phyloP scores from a whole-genome alignment of 2,113 vertebrate species.

The Acanthisitta chloris region DNA sequence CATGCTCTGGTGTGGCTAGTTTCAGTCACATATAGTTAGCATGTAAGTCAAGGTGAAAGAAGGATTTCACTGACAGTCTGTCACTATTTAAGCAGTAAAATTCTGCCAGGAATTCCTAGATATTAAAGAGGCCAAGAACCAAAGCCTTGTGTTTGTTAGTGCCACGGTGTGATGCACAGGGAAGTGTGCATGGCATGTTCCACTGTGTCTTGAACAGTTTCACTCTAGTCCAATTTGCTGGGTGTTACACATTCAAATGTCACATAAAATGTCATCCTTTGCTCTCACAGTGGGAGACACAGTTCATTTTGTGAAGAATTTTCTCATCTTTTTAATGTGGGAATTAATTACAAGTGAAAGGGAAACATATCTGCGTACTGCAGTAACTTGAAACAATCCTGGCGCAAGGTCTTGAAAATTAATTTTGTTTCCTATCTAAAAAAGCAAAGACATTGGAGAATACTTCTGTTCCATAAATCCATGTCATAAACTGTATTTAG shows the following conservation, averaged over 20 bases:
- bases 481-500: not conserved
- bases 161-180: not conserved
- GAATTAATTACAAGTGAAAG: constrained; percentile 24
- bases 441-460: not conserved
- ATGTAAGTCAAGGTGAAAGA: not conserved
- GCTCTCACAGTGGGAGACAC: not conserved
- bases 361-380: not conserved
- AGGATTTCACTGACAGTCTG: not conserved
- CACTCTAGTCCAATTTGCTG: not conserved
- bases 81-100: not conserved
- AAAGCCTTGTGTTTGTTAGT: not conserved
- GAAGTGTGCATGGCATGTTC: not conserved
- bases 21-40: not conserved
- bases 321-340: not conserved
- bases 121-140: not conserved
- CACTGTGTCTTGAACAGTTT: not conserved
- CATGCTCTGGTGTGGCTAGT: not conserved
- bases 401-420: not conserved
- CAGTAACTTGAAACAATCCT: not conserved
- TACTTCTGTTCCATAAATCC: not conserved
- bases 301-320: not conserved
- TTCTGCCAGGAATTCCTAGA: not conserved
- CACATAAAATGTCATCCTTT: not conserved
- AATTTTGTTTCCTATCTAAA: constrained; percentile 1
- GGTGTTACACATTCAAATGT: not conserved